Evolutionary conservation across 2,797 vertebrate genomes (phyloP).

Genomic region (Meda fulgida): DNA sequence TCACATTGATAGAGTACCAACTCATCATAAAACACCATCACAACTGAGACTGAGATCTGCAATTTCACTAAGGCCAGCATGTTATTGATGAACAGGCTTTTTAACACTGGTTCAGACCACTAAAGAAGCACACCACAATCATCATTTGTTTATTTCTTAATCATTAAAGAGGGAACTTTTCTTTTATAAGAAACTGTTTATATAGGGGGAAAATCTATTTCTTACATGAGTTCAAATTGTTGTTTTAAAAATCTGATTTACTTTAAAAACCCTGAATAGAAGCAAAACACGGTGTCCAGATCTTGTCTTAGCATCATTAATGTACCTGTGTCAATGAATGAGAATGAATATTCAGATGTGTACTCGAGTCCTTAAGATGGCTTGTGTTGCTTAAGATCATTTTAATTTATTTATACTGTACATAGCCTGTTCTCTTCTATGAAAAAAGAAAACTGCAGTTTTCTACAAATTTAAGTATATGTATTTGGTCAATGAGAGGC

Average conservation of each 20-base stretch:
- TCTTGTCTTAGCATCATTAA: background rate
- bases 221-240: background rate
- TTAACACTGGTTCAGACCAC: background rate
- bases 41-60: conserved; percentile 1
- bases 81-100: background rate
- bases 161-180: background rate
- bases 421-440: background rate
- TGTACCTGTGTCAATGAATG: background rate
- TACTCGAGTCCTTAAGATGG: background rate
- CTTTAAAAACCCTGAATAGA: too few species aligned
- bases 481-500: background rate
- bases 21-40: conserved; percentile 65
- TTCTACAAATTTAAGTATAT: background rate
- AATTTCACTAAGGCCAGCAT: background rate
- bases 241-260: background rate
- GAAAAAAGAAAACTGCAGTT: background rate
- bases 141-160: background rate
- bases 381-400: background rate
- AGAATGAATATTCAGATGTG: background rate
- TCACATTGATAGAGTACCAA: conserved; percentile 79
- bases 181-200: too few species aligned
- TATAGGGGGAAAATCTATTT: background rate
- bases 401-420: background rate
- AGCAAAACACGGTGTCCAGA: background rate
- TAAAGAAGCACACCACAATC: background rate